Percentiles rank a stretch among this genome's conserved stretches.
These are phyloP conservation scores for Perodicticus potto DNA, from an alignment of 2,797 vertebrate genomes.

Conservation along the genomic window DNA sequence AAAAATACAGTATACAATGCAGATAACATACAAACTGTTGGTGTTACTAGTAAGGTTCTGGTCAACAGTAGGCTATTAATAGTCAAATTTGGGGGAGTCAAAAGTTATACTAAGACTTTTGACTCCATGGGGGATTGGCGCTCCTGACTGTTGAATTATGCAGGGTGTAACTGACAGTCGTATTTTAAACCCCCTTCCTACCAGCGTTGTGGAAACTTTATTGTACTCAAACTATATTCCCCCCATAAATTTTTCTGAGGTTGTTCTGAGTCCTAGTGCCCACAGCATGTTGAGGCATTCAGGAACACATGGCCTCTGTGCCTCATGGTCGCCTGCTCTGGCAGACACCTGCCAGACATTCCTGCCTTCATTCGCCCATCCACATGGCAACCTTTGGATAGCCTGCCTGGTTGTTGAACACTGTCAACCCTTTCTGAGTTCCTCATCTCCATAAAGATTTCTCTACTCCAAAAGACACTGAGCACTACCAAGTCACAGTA, in stretches of 20 bases:
- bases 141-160: neutral
- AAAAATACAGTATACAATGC: neutral
- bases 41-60: neutral
- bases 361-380: neutral
- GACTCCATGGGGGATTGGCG: neutral
- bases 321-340: neutral
- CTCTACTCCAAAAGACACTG: neutral
- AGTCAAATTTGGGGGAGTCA: neutral
- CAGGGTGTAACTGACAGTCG: neutral
- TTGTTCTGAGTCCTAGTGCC: neutral
- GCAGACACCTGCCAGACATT: neutral
- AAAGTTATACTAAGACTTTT: neutral
- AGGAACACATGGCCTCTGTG: neutral
- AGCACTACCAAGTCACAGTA: neutral
- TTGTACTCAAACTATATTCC: neutral
- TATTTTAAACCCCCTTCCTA: neutral
- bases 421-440: neutral
- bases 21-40: neutral
- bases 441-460: neutral
- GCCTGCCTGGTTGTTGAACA: neutral
- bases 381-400: neutral
- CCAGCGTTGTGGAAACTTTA: neutral
- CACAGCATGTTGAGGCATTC: neutral
- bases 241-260: neutral
- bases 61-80: neutral